A percentile compares a stretch with the other conserved stretches of the same genome.
Evolutionary conservation across 2,113 vertebrate genomes (phyloP).

Genomic region (Nerophis lumbriciformis): DNA sequence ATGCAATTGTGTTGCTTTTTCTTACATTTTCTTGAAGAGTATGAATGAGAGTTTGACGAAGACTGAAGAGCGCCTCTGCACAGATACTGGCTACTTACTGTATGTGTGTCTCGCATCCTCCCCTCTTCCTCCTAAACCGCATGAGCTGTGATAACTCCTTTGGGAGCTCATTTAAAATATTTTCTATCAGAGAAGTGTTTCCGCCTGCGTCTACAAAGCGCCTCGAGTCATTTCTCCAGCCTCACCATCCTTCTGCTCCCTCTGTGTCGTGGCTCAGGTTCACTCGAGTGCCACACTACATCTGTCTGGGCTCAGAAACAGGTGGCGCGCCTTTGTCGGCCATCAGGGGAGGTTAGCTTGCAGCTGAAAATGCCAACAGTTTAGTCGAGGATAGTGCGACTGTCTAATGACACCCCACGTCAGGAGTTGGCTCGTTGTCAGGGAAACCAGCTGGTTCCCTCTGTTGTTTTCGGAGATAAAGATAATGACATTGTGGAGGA

Average conservation of each 20-base stretch:
- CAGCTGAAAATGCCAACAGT: constrained; percentile 39
- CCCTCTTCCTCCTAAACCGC: constrained; percentile 28
- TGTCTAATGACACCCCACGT: constrained; percentile 39
- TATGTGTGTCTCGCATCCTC: not conserved
- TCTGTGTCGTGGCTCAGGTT: constrained; percentile 29
- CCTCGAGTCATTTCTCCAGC: constrained; percentile 18
- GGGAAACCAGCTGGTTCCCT: constrained; percentile 45
- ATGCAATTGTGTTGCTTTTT: not conserved
- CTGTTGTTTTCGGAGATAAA: constrained; percentile 28
- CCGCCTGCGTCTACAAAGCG: constrained; percentile 16
- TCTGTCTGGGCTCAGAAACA: constrained; percentile 42
- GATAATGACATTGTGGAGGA: constrained; percentile 17
- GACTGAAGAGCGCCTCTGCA: constrained; percentile 25
- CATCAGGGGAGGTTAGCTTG: constrained; percentile 20
- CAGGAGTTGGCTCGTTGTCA: constrained; percentile 38
- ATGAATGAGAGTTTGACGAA: not conserved
- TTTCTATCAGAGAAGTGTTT: constrained; percentile 24
- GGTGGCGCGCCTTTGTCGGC: constrained; percentile 29
- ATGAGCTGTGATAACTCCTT: constrained; percentile 26
- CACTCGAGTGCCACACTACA: constrained; percentile 25
- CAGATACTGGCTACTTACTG: constrained; percentile 19
- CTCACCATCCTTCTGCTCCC: constrained; percentile 24
- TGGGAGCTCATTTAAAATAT: constrained; percentile 46
- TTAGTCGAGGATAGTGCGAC: constrained; percentile 22
- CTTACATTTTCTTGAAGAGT: not conserved